Evolutionary conservation across 2,113 vertebrate genomes (phyloP).

Genomic region (Lucifuga dentata): DNA sequence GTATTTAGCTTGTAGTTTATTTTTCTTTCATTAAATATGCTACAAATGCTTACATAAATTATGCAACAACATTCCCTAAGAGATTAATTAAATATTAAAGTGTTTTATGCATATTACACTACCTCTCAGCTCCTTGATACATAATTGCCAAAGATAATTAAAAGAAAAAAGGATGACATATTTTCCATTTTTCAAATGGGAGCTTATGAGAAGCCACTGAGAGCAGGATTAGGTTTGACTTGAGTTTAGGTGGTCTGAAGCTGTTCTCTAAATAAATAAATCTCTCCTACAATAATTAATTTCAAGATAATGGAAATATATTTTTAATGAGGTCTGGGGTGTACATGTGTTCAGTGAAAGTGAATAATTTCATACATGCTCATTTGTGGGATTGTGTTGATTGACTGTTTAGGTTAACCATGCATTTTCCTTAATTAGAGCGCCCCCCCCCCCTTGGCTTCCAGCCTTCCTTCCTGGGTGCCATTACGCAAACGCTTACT

Average conservation of each 20-base stretch:
- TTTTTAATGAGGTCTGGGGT: conserved; percentile 24
- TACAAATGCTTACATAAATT: conserved; percentile 16
- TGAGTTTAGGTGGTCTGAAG: conserved; percentile 36
- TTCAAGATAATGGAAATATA: conserved; percentile 50
- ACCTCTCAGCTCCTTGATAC: background rate
- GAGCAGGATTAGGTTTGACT: background rate
- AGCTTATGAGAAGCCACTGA: no score
- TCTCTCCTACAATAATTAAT: conserved; percentile 24
- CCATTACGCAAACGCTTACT: conserved; percentile 50
- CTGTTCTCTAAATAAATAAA: background rate
- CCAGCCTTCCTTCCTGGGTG: background rate
- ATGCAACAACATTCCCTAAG: conserved; percentile 16
- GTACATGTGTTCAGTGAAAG: conserved; percentile 9
- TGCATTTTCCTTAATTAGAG: conserved; percentile 29
- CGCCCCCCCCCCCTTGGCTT: background rate
- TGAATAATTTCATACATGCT: conserved; percentile 33
- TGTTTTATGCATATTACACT: conserved; percentile 2
- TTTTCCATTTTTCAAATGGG: no score
- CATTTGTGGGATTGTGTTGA: conserved; percentile 13
- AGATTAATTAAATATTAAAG: conserved; percentile 18
- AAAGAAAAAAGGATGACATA: no score
- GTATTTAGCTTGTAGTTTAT: conserved; percentile 19
- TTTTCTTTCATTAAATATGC: conserved; percentile 8
- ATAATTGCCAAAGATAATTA: no score
- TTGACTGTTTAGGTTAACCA: conserved; percentile 26